phyloP scores from a whole-genome alignment of 1,140 invertebrate species.

The Danaus plexippus region DNA sequence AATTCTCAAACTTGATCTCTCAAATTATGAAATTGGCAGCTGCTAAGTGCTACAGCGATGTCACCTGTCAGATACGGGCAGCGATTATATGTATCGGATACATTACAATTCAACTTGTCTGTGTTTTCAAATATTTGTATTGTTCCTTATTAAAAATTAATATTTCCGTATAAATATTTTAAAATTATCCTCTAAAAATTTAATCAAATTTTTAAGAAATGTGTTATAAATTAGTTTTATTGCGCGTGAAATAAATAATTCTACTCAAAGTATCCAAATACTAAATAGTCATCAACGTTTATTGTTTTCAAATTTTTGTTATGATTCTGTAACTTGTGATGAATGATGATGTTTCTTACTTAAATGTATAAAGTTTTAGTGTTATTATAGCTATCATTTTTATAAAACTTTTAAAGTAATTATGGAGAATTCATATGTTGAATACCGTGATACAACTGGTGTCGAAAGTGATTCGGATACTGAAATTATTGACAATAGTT shows the following conservation, averaged over 20 bases:
- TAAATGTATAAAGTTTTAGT: constrained; percentile 6
- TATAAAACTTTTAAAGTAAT: constrained; percentile 7
- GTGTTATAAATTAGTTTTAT: too few species aligned
- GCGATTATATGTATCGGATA: too few species aligned
- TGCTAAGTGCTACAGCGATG: too few species aligned
- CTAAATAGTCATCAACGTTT: constrained; percentile 9
- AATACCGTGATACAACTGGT: constrained; percentile 45
- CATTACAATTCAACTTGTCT: too few species aligned
- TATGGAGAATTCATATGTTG: constrained; percentile 62
- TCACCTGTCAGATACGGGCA: too few species aligned
- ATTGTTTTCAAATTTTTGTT: constrained; percentile 14
- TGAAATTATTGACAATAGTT: constrained; percentile 55
- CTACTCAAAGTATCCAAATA: constrained; percentile 2
- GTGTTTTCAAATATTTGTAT: too few species aligned
- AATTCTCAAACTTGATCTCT: background rate
- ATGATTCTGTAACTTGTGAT: constrained; percentile 4
- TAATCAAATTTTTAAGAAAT: too few species aligned
- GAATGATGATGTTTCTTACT: constrained; percentile 7
- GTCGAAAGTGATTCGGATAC: constrained; percentile 38
- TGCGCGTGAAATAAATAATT: too few species aligned
- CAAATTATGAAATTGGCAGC: too few species aligned
- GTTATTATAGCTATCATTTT: constrained; percentile 3
- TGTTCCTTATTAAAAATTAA: too few species aligned
- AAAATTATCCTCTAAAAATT: too few species aligned
- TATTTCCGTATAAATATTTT: too few species aligned